A percentile compares a stretch with the other conserved stretches of the same genome.
Evolutionary conservation across 2,888 invertebrate genomes (phyloP).

Genomic region (Habroteleia sp.): DNA sequence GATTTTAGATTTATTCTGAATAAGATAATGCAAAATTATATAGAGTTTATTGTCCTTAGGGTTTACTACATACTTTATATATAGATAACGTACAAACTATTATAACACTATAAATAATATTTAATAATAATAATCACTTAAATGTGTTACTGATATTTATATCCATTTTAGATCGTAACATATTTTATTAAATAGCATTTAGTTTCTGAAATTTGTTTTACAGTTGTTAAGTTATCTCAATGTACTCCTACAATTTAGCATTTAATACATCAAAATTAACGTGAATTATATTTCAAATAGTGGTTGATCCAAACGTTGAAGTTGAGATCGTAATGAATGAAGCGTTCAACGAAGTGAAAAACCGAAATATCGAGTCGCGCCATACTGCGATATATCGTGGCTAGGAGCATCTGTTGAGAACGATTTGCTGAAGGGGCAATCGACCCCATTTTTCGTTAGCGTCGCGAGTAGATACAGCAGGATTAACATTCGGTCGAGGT

Average conservation of each 20-base stretch:
- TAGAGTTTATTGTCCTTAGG: too few relatives aligned
- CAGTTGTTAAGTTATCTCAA: constrained; percentile 3
- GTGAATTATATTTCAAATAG: constrained; percentile 23
- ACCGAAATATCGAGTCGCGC: constrained; percentile 51
- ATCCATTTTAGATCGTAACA: too few relatives aligned
- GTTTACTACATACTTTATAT: too few relatives aligned
- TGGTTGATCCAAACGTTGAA: constrained; percentile 13
- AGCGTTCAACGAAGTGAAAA: constrained; percentile 59
- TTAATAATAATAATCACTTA: too few relatives aligned
- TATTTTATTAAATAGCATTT: too few relatives aligned
- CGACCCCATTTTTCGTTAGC: constrained; percentile 52
- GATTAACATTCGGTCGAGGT: constrained; percentile 71
- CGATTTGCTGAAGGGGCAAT: constrained; percentile 53
- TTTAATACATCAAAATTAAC: constrained; percentile 24
- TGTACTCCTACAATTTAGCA: constrained; percentile 8
- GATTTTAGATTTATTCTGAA: constrained; percentile 20
- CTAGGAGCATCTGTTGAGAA: constrained; percentile 57
- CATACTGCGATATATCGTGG: constrained; percentile 49
- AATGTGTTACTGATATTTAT: too few relatives aligned
- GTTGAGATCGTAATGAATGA: constrained; percentile 51
- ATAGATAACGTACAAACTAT: too few relatives aligned
- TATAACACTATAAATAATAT: too few relatives aligned
- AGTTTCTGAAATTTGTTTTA: too few relatives aligned
- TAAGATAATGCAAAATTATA: constrained; percentile 20
- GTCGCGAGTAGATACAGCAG: constrained; percentile 48